Conservation (phyloP, 2,797 vertebrate genomes). For the Bradypus variegatus region DNA sequence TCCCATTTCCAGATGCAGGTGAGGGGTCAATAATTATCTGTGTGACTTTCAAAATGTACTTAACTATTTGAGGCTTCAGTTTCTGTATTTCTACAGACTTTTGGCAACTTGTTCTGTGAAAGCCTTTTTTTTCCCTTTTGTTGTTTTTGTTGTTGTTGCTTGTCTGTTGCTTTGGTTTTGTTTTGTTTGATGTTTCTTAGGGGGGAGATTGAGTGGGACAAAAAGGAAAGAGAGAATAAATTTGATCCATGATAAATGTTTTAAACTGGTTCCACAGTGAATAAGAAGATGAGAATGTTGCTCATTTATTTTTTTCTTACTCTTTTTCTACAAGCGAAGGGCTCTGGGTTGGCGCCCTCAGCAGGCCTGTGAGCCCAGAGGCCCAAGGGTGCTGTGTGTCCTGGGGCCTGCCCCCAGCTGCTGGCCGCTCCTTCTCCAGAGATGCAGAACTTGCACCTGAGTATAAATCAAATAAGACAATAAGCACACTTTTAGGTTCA, state of each 20-base stretch:
- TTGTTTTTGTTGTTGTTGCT: neutral
- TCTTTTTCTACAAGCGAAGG: neutral
- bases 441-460: neutral
- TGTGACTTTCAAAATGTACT: constrained; percentile 15
- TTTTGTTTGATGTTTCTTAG: neutral
- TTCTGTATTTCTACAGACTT: neutral
- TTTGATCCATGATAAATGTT: neutral
- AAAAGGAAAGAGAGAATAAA: neutral
- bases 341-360: neutral
- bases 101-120: neutral
- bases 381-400: neutral
- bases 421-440: neutral
- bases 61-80: neutral
- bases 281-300: constrained; percentile 3
- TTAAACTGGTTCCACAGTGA: neutral
- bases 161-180: neutral
- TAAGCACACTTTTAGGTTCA: neutral
- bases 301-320: neutral
- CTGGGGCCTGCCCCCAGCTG: neutral
- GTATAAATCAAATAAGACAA: neutral
- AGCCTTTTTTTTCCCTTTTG: neutral
- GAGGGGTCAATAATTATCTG: neutral
- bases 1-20: neutral
- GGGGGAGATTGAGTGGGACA: neutral
- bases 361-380: no score